Percentiles rank a stretch among this genome's conserved stretches.
Conservation (phyloP, 37 sponge, comb jelly and placozoan species). For the Tethya wilhelma region DNA sequence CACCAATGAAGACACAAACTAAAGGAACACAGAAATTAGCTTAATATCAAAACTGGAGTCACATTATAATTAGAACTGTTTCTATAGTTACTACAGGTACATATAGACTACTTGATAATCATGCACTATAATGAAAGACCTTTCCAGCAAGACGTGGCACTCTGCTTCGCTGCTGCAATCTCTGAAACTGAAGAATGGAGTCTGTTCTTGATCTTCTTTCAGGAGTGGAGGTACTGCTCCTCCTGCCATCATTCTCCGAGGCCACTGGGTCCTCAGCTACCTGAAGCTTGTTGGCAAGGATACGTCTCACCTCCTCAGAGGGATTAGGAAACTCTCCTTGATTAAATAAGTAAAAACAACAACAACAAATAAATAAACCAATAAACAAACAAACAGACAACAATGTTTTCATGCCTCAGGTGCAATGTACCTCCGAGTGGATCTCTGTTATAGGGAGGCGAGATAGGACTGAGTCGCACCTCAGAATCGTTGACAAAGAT, state of each 20-base stretch:
- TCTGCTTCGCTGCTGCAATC: slow-evolving; percentile 25
- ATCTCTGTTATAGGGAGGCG: slow-evolving; percentile 7
- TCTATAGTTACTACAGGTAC: no score
- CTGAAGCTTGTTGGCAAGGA: neutral
- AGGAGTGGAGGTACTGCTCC: neutral
- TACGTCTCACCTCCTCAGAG: slow-evolving; percentile 1
- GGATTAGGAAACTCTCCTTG: neutral
- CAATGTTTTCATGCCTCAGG: no score
- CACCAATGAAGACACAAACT: slow-evolving; percentile 23
- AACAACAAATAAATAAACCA: no score
- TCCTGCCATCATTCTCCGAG: no score
- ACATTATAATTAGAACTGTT: no score
- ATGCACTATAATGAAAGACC: no score
- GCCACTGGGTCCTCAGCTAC: no score
- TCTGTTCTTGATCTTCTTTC: neutral
- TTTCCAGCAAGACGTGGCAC: slow-evolving; percentile 32
- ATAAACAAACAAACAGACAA: no score
- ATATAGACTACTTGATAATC: no score
- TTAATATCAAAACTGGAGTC: neutral
- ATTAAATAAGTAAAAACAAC: no score
- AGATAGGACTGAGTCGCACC: slow-evolving; percentile 17
- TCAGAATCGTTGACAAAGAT: slow-evolving; percentile 29
- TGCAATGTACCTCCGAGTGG: neutral
- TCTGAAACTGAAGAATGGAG: slow-evolving; percentile 27
- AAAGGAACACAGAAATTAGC: neutral